Conservation (phyloP, 2,113 vertebrate genomes). For the Urocynchramus pylzowi region DNA sequence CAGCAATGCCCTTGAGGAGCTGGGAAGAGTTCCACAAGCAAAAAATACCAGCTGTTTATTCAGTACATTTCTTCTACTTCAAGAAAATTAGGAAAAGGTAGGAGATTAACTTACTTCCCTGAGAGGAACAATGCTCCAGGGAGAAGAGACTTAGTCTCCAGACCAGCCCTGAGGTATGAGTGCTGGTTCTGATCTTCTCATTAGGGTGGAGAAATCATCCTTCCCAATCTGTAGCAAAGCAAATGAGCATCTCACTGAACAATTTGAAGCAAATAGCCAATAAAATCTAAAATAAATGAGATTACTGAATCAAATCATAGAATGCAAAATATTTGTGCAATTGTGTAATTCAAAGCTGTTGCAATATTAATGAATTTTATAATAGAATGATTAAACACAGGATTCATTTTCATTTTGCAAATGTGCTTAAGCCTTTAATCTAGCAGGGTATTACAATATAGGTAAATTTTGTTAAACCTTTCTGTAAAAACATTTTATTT, state of each 20-base stretch:
- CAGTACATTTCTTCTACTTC: not conserved
- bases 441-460: not conserved
- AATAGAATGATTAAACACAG: slow-evolving; percentile 47
- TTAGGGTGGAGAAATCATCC: slow-evolving; percentile 21
- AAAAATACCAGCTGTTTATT: not conserved
- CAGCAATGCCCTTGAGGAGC: not conserved
- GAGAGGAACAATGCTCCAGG: not conserved
- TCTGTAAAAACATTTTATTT: slow-evolving; percentile 7
- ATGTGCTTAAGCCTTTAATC: slow-evolving; percentile 49
- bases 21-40: not conserved
- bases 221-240: not conserved
- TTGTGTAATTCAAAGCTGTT: slow-evolving; percentile 46
- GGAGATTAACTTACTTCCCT: not conserved
- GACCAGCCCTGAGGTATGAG: not conserved
- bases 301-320: slow-evolving; percentile 22
- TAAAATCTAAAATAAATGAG: slow-evolving; percentile 53
- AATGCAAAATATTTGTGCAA: slow-evolving; percentile 63
- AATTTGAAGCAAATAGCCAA: slow-evolving; percentile 40
- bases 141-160: not conserved
- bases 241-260: slow-evolving; percentile 15
- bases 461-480: slow-evolving; percentile 20
- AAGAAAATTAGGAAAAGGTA: not conserved
- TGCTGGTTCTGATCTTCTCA: not conserved
- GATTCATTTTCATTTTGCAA: slow-evolving; percentile 36
- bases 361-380: slow-evolving; percentile 54